Percentiles rank a stretch among this genome's conserved stretches.
Conservation (phyloP, 2,113 vertebrate species). For the Paramormyrops kingsleyae region DNA sequence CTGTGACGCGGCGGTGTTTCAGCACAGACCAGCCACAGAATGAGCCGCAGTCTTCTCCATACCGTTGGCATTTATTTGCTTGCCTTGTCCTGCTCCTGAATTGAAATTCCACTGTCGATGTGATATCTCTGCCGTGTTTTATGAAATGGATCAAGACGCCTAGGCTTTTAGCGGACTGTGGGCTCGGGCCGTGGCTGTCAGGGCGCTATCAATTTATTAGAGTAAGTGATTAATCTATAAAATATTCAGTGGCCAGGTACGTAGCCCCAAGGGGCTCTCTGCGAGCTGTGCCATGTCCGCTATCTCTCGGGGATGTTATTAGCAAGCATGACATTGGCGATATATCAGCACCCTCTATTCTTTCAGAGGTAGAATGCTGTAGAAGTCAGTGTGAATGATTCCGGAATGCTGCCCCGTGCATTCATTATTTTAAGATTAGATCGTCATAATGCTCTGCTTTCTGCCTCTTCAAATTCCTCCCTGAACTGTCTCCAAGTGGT, state of each 20-base stretch:
- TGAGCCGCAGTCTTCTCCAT: too few species aligned
- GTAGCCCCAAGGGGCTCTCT: not conserved
- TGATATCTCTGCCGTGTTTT: not conserved
- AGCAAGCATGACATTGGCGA: not conserved
- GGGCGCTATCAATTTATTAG: not conserved
- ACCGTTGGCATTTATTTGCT: not conserved
- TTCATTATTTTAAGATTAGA: slow-evolving; percentile 2
- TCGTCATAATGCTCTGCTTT: not conserved
- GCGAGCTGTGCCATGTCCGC: not conserved
- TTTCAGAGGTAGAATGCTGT: not conserved
- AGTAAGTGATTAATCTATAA: not conserved
- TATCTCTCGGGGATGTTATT: not conserved
- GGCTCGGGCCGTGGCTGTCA: not conserved
- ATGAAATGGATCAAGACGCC: not conserved
- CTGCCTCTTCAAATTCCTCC: not conserved
- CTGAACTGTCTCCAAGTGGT: not conserved
- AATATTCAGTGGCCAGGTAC: not conserved
- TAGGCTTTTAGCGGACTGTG: not conserved
- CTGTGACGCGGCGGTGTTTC: not conserved
- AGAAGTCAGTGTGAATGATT: not conserved
- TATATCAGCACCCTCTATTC: not conserved
- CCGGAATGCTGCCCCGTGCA: not conserved
- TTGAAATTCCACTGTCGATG: not conserved
- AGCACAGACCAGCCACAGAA: not conserved
- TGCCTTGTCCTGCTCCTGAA: not conserved